Evolutionary conservation across 2,888 invertebrate species (phyloP), one percentile per base, ranked within the genome.

Genomic region (Rotaria macrura): DNA sequence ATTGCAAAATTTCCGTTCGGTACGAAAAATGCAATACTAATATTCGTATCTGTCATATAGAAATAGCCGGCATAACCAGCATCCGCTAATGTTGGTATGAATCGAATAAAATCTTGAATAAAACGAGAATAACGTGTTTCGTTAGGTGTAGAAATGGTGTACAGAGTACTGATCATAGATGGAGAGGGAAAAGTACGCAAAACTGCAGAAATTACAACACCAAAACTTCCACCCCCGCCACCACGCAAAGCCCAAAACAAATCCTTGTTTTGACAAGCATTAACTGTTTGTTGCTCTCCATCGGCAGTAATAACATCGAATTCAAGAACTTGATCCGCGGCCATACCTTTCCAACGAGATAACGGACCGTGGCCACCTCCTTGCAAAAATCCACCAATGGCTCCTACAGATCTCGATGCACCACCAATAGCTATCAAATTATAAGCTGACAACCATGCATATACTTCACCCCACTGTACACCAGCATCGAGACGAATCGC

Each of bases 281-380:
- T 85, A 34, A 86, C 74, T 34, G 57, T 86, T 29, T 54, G 86
- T 17, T 83, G 84, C 54, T 54, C 29, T 5, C 87, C 87, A 43
- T 88, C 87, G 38, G 86, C 87, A n/a, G 87, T 86, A 14, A 88
- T 87, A 20, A 88, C 87, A 85, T 88, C 87, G 23, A 88, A 85
- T 85, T 88, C 87, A 2, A 89, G 84, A 0, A 88, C 84, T 57
- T 88, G 88, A 85, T 89, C 89, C 9, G 88, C 88, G 4, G 88
- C 88, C 34, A 88, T 87, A 3, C 89, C 89, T n/a, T 88, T 86
- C 84, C 86, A 87, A 40, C 87, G 87, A 40, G 88, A 88, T 29
- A 89, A 87, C n/a, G 88, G 88, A 83, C 88, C 87, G 85, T 89
- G 89, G 7, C 89, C 89, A 12, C 89, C 89, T n/a, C 89, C 89